Base-by-base conservation (phyloP, 2,797 vertebrate species). In the Hozukius guyotensis region DNA sequence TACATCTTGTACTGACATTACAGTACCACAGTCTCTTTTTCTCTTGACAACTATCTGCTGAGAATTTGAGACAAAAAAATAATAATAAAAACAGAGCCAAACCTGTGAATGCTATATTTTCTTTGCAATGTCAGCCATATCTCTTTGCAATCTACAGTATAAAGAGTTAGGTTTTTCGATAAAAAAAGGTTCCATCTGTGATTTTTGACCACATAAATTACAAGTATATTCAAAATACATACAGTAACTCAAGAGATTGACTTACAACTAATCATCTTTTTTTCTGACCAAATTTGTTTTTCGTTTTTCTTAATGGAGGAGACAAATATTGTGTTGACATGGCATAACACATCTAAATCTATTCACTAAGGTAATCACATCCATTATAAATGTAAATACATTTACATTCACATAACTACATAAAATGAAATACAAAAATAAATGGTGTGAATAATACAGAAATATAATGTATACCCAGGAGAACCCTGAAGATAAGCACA, bases 1-100 rank as follows among this genome's bases (percentile, higher is more conserved):
- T 81, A 75, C 86, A 89, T 89, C 84, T 89, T 74, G 5, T 86
- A 82, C 60, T 73, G 57, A 74, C 6, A 66, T 27, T 29, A 70
- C 14, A 77, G 12, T 2, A 14, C 4, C 8, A 18, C 11, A 1
- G 8, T 38, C 9, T 65, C 14, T 14, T 71, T 55, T 46, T n/a
- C 14, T 36, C 7, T 20, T 31, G 2, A 31, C n/a, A 64, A 32
- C 27, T 59, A 61, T 22, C 20, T 56, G 13, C 59, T 36, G 9
- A 57, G 32, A 0, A 46, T 72, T 49, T 36, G 34, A 34, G 31
- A 64, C 10, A 36, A 52, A 25, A 55, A 52, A 6, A n/a, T 11
- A 70, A 27, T 12, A 27, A n/a, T 27, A 25, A 52, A 72, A 78
- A 31, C 11, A 62, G 2, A 65, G 25, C 13, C 1, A 46, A 46